Evolutionary conservation across 2,113 vertebrate genomes (phyloP).

Genomic region (Canis aureus): DNA sequence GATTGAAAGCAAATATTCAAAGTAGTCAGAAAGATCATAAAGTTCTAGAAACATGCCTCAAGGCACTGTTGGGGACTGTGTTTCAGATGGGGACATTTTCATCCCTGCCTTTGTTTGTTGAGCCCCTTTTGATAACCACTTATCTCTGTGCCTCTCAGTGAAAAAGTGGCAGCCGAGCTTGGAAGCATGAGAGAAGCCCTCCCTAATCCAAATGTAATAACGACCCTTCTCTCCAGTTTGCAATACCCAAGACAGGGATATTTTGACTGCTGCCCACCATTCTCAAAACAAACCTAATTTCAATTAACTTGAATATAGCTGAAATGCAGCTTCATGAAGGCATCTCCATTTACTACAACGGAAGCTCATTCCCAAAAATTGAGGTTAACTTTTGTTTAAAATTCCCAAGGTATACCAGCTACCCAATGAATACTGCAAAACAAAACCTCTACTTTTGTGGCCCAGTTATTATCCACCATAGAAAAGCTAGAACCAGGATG

Average conservation of each 20-base stretch:
- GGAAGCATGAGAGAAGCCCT: neutral
- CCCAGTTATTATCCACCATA: neutral
- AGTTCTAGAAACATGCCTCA: constrained; percentile 1
- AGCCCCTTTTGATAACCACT: neutral
- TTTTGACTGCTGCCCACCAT: neutral
- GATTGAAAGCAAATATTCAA: constrained; percentile 51
- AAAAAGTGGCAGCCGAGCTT: neutral
- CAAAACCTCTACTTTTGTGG: constrained; percentile 11
- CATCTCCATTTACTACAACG: constrained; percentile 26
- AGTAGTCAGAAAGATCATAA: neutral
- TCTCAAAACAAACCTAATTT: constrained; percentile 58
- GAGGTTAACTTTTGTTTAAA: constrained; percentile 11
- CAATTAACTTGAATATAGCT: constrained; percentile 20
- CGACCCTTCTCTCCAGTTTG: neutral
- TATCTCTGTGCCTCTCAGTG: neutral
- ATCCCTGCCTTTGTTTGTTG: neutral
- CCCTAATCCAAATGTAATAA: neutral
- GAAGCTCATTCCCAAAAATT: constrained; percentile 9
- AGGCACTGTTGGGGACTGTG: neutral
- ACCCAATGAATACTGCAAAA: neutral
- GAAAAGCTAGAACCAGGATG: constrained; percentile 6
- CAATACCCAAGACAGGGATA: neutral
- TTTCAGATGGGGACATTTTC: neutral
- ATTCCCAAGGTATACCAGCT: constrained; percentile 16
- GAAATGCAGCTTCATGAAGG: constrained; percentile 26